Percentiles rank a stretch among this genome's conserved stretches.
These are phyloP conservation scores for Orchesellides sinensis DNA, from an alignment of 2,888 invertebrate species.

Conservation along the genomic window DNA sequence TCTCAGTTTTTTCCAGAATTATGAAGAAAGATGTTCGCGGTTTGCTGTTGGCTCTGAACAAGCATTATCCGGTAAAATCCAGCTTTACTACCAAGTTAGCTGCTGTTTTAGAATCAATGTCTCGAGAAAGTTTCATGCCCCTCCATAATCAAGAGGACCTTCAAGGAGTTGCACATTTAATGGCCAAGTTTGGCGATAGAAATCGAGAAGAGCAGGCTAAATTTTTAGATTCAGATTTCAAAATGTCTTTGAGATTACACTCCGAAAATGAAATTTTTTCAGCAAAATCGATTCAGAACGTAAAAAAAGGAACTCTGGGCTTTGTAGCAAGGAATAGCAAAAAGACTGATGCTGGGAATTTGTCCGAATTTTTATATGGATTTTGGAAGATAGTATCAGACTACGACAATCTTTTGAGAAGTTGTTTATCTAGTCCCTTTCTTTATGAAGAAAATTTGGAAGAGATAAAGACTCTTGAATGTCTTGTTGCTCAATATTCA, in stretches of 20 bases:
- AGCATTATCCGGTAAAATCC: slow-evolving; percentile 63
- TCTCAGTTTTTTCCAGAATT: slow-evolving; percentile 60
- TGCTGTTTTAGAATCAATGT: slow-evolving; percentile 79
- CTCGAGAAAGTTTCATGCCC: slow-evolving; percentile 76
- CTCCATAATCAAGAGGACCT: slow-evolving; percentile 58
- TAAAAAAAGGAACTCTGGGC: slow-evolving; percentile 57
- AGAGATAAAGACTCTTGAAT: neutral
- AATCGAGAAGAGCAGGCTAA: slow-evolving; percentile 27
- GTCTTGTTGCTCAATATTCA: slow-evolving; percentile 53
- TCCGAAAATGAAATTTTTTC: slow-evolving; percentile 52
- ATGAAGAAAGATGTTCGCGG: slow-evolving; percentile 61
- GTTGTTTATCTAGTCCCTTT: slow-evolving; percentile 33
- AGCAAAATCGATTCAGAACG: slow-evolving; percentile 2
- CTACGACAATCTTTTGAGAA: slow-evolving; percentile 44
- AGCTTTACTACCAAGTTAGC: slow-evolving; percentile 77
- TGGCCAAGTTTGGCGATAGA: slow-evolving; percentile 61
- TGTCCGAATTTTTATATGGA: slow-evolving; percentile 61
- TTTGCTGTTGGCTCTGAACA: slow-evolving; percentile 54
- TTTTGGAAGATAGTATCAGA: slow-evolving; percentile 59
- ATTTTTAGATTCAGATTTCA: slow-evolving; percentile 42
- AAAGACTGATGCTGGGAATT: slow-evolving; percentile 58
- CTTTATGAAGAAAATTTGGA: neutral
- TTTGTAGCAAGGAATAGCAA: slow-evolving; percentile 58
- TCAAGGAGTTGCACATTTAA: slow-evolving; percentile 68
- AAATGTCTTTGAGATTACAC: slow-evolving; percentile 57